Evolutionary conservation across 2,797 vertebrate species (phyloP), one percentile per base, ranked within the genome.

Genomic region (Galago senegalensis): DNA sequence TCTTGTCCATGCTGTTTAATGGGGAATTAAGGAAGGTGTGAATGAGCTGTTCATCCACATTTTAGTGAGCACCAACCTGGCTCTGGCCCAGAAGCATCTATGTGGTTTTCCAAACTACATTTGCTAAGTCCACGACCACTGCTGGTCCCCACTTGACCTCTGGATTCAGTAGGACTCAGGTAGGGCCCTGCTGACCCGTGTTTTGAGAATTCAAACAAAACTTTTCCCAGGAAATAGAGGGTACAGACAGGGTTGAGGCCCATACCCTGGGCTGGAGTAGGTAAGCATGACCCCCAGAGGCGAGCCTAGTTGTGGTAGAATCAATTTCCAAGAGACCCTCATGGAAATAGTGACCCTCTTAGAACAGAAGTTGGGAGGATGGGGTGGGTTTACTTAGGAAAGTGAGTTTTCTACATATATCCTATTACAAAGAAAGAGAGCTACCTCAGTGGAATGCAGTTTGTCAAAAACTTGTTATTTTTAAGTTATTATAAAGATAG

Each of bases 121-220:
- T 94, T 93, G 49, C 34, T 60, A 60, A 87, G 43, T 65, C 73
- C 17, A 34, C 0, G 4, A 70, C 21, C 29, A 29, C 67, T 34
- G 37, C 34, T 70, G 40, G 49, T 8, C 58, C 40, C 34, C 20
- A 21, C 17, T 65, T 79, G 34, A 63, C 79, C 16, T 80, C 49
- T 84, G 53, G 11, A 20, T 85, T 69, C 60, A 7, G 20, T 53
- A 81, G 49, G 31, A 73, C 20, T 56, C 72, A 65, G 11, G 43
- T 5, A 87, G 53, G 16, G 27, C 3, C 18, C 77, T n/a, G 63
- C 31, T 77, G 25, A 63, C 20, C 25, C 11, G 12, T 16, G 61
- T 25, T 87, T 69, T 89, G 25, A 84, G 80, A 91, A 87, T 53
- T 76, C 31, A 56, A 92, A 70, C 12, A 76, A 65, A 92, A 18